Conservation (phyloP, 2,888 invertebrate genomes). For the Esperia sulphurella region DNA sequence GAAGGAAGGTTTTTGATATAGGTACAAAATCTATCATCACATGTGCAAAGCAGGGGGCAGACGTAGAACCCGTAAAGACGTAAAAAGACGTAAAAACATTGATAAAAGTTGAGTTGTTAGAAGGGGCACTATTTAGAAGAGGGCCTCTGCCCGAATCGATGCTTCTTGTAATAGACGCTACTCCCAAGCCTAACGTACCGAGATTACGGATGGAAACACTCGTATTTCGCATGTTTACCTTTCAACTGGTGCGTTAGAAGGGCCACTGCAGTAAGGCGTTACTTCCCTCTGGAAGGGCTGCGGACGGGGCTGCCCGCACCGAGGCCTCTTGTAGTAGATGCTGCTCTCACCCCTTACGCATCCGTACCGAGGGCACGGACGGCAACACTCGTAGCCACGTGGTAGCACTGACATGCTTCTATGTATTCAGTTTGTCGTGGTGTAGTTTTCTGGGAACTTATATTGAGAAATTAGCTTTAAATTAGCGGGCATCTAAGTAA, state of each 20-base stretch:
- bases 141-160: constrained; percentile 66
- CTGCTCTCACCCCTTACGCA: constrained; percentile 56
- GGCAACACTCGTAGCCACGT: constrained; percentile 50
- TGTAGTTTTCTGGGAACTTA: neutral
- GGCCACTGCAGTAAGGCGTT: constrained; percentile 38
- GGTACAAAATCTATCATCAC: too few relatives aligned
- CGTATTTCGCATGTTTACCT: too few relatives aligned
- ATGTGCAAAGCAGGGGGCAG: too few relatives aligned
- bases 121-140: constrained; percentile 53
- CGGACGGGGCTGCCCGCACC: constrained; percentile 62
- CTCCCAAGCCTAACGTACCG: constrained; percentile 58
- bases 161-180: constrained; percentile 63
- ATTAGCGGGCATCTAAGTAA: too few relatives aligned
- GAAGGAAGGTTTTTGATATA: too few relatives aligned
- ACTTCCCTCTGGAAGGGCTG: constrained; percentile 59
- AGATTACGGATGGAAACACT: constrained; percentile 41
- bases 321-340: constrained; percentile 60
- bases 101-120: too few relatives aligned
- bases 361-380: constrained; percentile 52
- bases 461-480: too few relatives aligned
- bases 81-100: too few relatives aligned
- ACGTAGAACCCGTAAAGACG: too few relatives aligned
- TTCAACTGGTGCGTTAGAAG: constrained; percentile 54
- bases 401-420: constrained; percentile 58
- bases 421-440: constrained; percentile 24